Conservation (phyloP, 64 coral and sea anemone species). For the Orbicella faveolata region DNA sequence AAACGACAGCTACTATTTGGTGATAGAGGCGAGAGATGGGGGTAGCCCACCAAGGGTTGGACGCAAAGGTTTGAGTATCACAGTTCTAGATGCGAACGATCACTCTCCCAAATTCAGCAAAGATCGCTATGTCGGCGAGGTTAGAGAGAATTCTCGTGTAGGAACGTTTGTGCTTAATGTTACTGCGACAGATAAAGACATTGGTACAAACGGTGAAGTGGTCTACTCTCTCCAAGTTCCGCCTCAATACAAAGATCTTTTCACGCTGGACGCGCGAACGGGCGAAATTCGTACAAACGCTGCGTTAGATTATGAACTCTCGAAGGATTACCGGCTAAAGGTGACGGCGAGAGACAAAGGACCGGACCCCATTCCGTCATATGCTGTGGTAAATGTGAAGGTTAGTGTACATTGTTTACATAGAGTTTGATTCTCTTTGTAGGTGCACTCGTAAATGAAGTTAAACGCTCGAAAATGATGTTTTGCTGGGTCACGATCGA, state of each 20-base stretch:
- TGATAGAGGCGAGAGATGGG: slow-evolving; percentile 48
- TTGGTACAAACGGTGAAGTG: slow-evolving; percentile 78
- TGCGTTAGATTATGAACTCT: slow-evolving; percentile 52
- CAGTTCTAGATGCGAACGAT: slow-evolving; percentile 82
- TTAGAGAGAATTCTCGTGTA: slow-evolving; percentile 64
- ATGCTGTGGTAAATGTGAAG: slow-evolving; percentile 60
- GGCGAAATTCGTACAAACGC: slow-evolving; percentile 73
- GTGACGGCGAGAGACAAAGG: slow-evolving; percentile 74
- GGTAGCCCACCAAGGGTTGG: slow-evolving; percentile 50
- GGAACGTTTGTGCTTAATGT: slow-evolving; percentile 73
- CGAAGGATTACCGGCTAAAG: slow-evolving; percentile 48
- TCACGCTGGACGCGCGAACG: slow-evolving; percentile 56
- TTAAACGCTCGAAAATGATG: background rate
- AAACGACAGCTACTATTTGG: slow-evolving; percentile 39
- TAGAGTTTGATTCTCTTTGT: background rate
- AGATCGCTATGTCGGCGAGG: slow-evolving; percentile 58
- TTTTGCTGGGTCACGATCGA: background rate
- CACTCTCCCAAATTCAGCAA: slow-evolving; percentile 75
- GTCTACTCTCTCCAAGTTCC: slow-evolving; percentile 43
- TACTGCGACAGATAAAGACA: slow-evolving; percentile 68
- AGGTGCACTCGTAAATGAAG: background rate
- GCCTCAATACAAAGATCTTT: slow-evolving; percentile 57
- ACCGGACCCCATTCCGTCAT: slow-evolving; percentile 69
- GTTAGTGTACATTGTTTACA: slow-evolving; percentile 42
- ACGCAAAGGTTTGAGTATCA: slow-evolving; percentile 63